Evolutionary conservation across 2,888 invertebrate genomes (phyloP), one percentile per base, ranked within the genome.

Genomic region (Drosophila borborema): DNA sequence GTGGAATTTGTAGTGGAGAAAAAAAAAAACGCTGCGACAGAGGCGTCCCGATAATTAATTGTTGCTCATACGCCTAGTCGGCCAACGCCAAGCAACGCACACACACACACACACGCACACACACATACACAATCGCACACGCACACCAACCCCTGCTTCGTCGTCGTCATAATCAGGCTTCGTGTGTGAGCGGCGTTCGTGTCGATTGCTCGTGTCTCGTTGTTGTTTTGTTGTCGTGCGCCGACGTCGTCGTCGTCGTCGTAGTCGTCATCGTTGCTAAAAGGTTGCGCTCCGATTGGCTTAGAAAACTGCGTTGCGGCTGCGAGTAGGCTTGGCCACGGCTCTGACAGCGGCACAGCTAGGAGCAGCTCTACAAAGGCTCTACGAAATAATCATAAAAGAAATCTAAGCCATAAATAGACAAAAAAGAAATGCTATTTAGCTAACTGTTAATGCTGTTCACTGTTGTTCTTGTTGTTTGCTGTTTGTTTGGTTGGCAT

Each of bases 321-420:
- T 70, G 76, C 81, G 90, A 90, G 91, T 91, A 91, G 91, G 91
- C 91, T 91, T 91, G 91, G 91, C 90, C 81, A 89, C 59, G 83
- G 80, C 68, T 62, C 55, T 46, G 64, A 38, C 72, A 45, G 46
- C 34, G 54, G 43, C 45, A 14, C 36, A 28, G n/a, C n/a, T n/a
- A n/a, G n/a, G n/a, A n/a, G n/a, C n/a, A n/a, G n/a, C n/a, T n/a
- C n/a, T n/a, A n/a, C n/a, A n/a, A n/a, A n/a, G n/a, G n/a, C n/a
- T 60, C 60, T 64, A 65, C 55, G 60, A 70, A 79, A 77, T 71
- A 77, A 66, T 71, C 65, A 55, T 45, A 54, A 59, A 71, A 58
- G 64, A 75, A 75, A 49, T 41, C 41, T 16, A 49, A 64, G 54
- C 58, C 61, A 59, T 66, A 59, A 77, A 55, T 56, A 51, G n/a